Evolutionary conservation across 2,113 vertebrate species (phyloP).

Genomic region (Strix aluco): DNA sequence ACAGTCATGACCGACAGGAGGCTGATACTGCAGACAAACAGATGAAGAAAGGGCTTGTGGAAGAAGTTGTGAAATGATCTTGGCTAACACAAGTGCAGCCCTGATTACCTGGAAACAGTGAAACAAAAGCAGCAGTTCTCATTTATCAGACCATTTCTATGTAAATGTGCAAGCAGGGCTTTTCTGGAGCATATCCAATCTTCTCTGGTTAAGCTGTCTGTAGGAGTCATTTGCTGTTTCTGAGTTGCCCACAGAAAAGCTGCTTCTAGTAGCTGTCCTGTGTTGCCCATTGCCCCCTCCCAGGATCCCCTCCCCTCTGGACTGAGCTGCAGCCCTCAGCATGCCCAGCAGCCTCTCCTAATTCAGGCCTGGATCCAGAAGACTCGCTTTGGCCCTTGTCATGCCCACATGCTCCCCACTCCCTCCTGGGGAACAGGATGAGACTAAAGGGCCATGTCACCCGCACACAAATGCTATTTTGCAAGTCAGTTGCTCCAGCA

Average conservation of each 20-base stretch:
- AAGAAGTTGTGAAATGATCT: neutral
- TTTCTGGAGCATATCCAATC: neutral
- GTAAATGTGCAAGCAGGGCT: neutral
- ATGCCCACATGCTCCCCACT: rapidly evolving
- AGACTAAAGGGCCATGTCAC: rapidly evolving
- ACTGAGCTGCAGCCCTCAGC: neutral
- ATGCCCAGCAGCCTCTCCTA: rapidly evolving
- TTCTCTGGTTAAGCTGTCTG: neutral
- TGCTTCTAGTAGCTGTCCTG: neutral
- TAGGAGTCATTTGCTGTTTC: neutral
- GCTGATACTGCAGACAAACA: neutral
- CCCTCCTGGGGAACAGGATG: neutral
- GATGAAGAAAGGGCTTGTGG: neutral
- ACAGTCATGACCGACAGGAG: neutral
- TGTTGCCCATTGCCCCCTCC: neutral
- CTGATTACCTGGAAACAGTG: neutral
- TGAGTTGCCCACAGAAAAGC: neutral
- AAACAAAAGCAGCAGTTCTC: neutral
- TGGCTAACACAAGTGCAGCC: neutral
- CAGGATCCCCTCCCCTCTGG: neutral
- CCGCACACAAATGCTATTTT: neutral
- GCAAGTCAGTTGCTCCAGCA: neutral
- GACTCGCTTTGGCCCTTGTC: rapidly evolving
- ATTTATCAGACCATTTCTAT: neutral
- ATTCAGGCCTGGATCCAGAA: neutral